phyloP scores from a whole-genome alignment of 2,113 vertebrate genomes.

The Sinosuthora webbiana region DNA sequence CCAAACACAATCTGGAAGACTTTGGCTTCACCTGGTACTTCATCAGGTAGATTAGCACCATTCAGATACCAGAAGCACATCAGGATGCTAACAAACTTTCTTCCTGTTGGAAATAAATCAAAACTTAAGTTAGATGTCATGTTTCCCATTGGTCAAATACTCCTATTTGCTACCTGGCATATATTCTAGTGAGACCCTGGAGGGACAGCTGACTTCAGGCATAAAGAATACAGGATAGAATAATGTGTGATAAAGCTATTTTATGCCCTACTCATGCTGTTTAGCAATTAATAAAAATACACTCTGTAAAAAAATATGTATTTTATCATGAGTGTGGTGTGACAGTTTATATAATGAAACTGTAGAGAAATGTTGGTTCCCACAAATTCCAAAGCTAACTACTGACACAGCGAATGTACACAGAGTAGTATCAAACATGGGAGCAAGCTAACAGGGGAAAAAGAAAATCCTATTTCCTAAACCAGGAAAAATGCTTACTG shows the following conservation, averaged over 20 bases:
- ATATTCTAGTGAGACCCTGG: not conserved
- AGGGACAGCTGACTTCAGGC: not conserved
- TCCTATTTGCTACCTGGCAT: not conserved
- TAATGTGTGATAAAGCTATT: not conserved
- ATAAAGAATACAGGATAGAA: not conserved
- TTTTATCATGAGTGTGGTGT: not conserved
- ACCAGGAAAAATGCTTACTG: not conserved
- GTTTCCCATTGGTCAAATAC: not conserved
- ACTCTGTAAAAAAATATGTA: not conserved
- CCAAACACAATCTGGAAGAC: slow-evolving; percentile 81
- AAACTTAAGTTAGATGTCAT: not conserved
- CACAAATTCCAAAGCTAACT: not conserved
- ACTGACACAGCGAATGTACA: not conserved
- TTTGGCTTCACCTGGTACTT: slow-evolving; percentile 75
- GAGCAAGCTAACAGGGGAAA: not conserved
- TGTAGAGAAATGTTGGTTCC: not conserved
- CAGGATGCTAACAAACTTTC: slow-evolving; percentile 92
- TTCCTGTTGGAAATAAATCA: slow-evolving; percentile 77
- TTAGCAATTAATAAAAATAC: not conserved
- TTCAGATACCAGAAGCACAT: slow-evolving; percentile 97
- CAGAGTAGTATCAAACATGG: not conserved
- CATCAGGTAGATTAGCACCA: slow-evolving; percentile 80
- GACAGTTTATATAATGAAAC: not conserved
- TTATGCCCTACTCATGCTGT: not conserved
- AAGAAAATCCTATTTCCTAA: not conserved